Evolutionary conservation across 2,888 invertebrate species (phyloP).

Genomic region (Oligia latruncula): DNA sequence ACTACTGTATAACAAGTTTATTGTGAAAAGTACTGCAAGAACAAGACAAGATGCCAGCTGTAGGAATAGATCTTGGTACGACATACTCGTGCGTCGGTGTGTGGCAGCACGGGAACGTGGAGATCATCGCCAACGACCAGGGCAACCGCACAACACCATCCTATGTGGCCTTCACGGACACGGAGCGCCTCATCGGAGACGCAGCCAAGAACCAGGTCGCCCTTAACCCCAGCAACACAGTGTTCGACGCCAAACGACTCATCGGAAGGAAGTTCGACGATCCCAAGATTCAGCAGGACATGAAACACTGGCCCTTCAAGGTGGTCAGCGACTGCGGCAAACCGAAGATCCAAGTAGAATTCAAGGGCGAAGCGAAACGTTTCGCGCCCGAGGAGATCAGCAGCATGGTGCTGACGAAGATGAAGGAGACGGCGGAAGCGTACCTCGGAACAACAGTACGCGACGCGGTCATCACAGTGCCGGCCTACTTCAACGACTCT

Average conservation of each 20-base stretch:
- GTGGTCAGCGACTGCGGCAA: conserved; percentile 92
- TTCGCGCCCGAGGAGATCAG: conserved; percentile 93
- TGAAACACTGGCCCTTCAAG: conserved; percentile 96
- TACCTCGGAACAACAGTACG: conserved; percentile 92
- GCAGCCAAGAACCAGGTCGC: conserved; percentile 93
- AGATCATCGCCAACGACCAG: conserved; percentile 92
- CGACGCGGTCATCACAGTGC: conserved; percentile 95
- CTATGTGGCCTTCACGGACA: conserved; percentile 93
- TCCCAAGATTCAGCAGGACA: conserved; percentile 93
- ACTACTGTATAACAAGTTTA: conserved; percentile 28
- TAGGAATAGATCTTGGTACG: conserved; percentile 90
- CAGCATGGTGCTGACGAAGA: conserved; percentile 95
- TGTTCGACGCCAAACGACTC: conserved; percentile 94
- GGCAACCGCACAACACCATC: conserved; percentile 94
- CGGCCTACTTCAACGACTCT: conserved; percentile 94
- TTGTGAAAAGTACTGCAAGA: conserved; percentile 53
- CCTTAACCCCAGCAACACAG: conserved; percentile 93
- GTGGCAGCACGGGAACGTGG: conserved; percentile 92
- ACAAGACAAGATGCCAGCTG: conserved; percentile 84
- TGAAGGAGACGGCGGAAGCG: conserved; percentile 94
- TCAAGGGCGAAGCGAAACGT: conserved; percentile 91
- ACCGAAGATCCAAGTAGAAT: conserved; percentile 92
- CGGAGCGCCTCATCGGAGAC: conserved; percentile 92
- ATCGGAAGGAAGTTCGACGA: conserved; percentile 95
- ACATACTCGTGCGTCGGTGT: conserved; percentile 90